Conservation (phyloP, 2,888 invertebrate genomes). For the Acleris literana region DNA sequence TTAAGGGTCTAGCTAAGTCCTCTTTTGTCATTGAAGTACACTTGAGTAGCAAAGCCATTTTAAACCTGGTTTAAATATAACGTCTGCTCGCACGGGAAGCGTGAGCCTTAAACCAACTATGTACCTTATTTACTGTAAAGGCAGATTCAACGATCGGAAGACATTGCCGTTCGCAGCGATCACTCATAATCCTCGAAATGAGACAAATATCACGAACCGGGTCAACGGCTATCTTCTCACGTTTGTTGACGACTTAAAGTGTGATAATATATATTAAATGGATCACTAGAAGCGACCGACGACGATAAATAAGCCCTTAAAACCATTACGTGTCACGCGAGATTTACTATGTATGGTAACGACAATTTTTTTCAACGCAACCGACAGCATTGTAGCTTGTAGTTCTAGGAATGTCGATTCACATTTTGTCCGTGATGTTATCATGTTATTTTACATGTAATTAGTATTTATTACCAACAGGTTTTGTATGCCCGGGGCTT, state of each 20-base stretch:
- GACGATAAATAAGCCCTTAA: constrained; percentile 76
- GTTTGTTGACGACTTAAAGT: constrained; percentile 80
- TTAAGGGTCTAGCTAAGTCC: constrained; percentile 59
- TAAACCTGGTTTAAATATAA: constrained; percentile 72
- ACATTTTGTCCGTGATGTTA: constrained; percentile 72
- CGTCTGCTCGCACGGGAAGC: constrained; percentile 48
- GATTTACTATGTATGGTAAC: constrained; percentile 77
- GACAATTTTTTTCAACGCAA: constrained; percentile 59
- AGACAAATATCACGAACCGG: constrained; percentile 81
- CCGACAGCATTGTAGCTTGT: constrained; percentile 50
- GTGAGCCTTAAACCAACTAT: constrained; percentile 60
- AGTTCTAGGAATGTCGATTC: constrained; percentile 56
- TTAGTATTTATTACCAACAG: constrained; percentile 79
- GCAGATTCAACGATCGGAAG: constrained; percentile 74
- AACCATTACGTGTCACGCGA: constrained; percentile 78
- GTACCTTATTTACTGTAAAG: constrained; percentile 70
- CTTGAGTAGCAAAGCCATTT: constrained; percentile 68
- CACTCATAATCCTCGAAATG: constrained; percentile 79
- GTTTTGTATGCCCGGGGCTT: constrained; percentile 52
- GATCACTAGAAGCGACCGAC: constrained; percentile 74
- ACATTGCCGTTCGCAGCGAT: constrained; percentile 68
- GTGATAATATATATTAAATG: constrained; percentile 83
- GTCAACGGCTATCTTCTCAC: constrained; percentile 82
- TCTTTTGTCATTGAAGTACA: constrained; percentile 76
- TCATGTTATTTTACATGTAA: constrained; percentile 80